Conservation (phyloP, 2,888 invertebrate species). For the Corbicula japonica region DNA sequence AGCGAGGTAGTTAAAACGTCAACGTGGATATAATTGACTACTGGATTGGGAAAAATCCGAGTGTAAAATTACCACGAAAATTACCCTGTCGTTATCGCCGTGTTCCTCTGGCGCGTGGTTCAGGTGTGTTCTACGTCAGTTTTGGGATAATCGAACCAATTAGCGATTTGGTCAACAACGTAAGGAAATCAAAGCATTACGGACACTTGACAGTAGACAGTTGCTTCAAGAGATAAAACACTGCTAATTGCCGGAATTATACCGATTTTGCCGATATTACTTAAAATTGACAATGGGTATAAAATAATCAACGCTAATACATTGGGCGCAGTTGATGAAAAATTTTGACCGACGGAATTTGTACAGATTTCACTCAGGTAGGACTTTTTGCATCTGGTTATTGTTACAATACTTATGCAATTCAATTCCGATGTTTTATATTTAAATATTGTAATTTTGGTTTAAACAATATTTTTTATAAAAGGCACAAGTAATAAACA, state of each 20-base stretch:
- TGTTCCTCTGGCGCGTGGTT: not conserved
- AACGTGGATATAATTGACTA: constrained; percentile 8
- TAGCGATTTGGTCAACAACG: not conserved
- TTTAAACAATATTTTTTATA: too few relatives aligned
- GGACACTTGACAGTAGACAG: constrained; percentile 8
- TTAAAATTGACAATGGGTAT: constrained; percentile 34
- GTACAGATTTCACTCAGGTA: too few relatives aligned
- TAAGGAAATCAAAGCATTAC: constrained; percentile 1
- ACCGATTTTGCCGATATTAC: constrained; percentile 12
- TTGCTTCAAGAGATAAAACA: constrained; percentile 11
- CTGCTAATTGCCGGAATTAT: constrained; percentile 22
- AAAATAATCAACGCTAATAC: too few relatives aligned
- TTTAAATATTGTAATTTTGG: too few relatives aligned
- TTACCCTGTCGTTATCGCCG: not conserved
- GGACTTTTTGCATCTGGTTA: too few relatives aligned
- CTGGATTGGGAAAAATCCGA: constrained; percentile 4
- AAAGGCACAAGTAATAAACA: too few relatives aligned
- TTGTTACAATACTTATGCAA: too few relatives aligned
- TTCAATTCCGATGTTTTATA: too few relatives aligned
- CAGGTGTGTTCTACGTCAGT: constrained; percentile 13
- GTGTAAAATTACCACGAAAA: constrained; percentile 31
- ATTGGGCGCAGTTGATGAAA: too few relatives aligned
- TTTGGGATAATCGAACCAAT: not conserved
- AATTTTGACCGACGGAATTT: too few relatives aligned
- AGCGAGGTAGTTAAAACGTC: too few relatives aligned